Evolutionary conservation across 2,113 vertebrate genomes (phyloP), one percentile per base, ranked within the genome.

Genomic region (Hiodon alosoides): DNA sequence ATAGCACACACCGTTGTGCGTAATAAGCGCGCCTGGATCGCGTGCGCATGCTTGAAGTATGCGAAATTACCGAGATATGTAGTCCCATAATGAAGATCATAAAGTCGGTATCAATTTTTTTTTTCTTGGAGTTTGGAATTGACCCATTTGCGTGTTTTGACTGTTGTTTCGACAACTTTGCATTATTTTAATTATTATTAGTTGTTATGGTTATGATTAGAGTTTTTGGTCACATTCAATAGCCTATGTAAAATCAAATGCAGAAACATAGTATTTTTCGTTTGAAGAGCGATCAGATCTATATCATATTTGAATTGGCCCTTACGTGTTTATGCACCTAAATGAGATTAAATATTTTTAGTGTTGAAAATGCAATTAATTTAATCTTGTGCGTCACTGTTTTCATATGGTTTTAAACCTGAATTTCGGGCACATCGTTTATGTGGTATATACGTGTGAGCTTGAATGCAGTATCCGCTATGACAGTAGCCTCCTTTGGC

Each of bases 11-110:
- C 74, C 72, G 58, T 66, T 69, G 76, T 76, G 75, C 74, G 74
- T 77, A 72, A 69, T 72, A 67, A 11, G 55, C 61, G 59, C 61
- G 59, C 67, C 72, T 67, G 69, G 52, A 5, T 58, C 55, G 78
- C 47, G 55, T 62, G 75, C 81, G 79, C 72, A 74, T 79, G 74
- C 75, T 53, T 54, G 59, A 71, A 75, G 71, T 59, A 77, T 78
- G 74, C 50, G 62, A 77, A 76, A 60, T 69, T 48, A 77, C 74
- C 55, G 54, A n/a, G 74, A 10, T 61, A 14, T 66, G 69, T 66
- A 53, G 46, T n/a, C 57, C 58, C 17, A 31, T 61, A n/a, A 70
- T 67, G n/a, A 48, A 60, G 14, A 50, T 76, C 17, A 69, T 70
- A 14, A 76, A 31, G 31, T 62, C 68, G 50, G 48, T 55, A 70